Base-by-base conservation (phyloP, 2,888 invertebrate genomes). In the Macropis europaea region DNA sequence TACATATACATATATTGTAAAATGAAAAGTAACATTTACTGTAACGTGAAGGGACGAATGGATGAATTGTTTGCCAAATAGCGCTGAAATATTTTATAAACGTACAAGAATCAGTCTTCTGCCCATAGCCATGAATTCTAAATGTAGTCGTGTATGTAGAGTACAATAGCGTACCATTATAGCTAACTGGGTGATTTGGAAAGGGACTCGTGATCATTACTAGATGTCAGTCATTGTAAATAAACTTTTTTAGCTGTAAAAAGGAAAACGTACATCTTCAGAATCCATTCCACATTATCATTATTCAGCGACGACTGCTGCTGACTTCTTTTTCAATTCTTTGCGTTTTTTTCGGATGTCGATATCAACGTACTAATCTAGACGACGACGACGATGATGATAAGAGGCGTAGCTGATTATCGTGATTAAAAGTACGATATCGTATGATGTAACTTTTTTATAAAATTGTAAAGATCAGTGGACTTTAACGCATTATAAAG, bases 271-370 rank as follows among this genome's bases (percentile, higher is more conserved):
- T 64, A 72, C 60, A 52, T 67, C 67, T 82, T 80, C 73, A 61
- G 64, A 73, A 80, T 82, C 69, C 80, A 81, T 81, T 81, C 81
- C 82, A 82, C 63, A 15, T 67, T 69, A 64, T 48, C 36, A 62
- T 71, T 62, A 45, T 48, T 62, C 76, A 81, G 56, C 70, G 30
- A 57, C 42, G 53, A 68, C 60, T 68, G 50, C 30, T 30, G 59
- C 57, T 42, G 43, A 19, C 45, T 54, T 66, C 43, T 47, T 28
- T 60, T 53, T 60, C 32, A 40, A 50, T 32, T n/a, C 48, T 59
- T 73, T 62, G 38, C 45, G 59, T 54, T 52, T 69, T 30, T 57
- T 42, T 56, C n/a, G 53, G 42, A 61, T 28, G 42, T 59, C 54
- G 11, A 36, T 63, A 54, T 78, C 56, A 53, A 42, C 78, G 70